These are phyloP conservation scores for Alectura lathami DNA, from an alignment of 2,113 vertebrate genomes.

Conservation along the genomic window DNA sequence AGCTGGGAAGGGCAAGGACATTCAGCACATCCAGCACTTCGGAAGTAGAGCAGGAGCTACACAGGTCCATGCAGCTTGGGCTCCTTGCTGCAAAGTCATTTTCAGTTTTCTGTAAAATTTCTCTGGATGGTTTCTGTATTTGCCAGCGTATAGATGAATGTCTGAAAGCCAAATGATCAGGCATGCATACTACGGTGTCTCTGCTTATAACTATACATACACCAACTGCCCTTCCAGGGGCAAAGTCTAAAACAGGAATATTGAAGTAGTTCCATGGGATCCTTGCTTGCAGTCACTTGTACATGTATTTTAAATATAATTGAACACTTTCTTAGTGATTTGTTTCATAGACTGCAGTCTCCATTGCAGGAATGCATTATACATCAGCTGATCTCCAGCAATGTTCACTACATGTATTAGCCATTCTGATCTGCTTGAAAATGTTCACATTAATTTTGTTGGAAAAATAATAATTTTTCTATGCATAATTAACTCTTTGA, in stretches of 20 bases:
- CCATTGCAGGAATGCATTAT: not conserved
- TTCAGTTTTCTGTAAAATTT: not conserved
- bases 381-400: not conserved
- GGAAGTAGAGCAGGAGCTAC: fast-evolving
- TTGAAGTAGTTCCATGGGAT: not conserved
- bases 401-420: not conserved
- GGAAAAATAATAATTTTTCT: not conserved
- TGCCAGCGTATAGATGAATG: not conserved
- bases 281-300: not conserved
- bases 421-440: not conserved
- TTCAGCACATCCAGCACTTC: not conserved
- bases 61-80: not conserved
- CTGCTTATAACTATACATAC: no score
- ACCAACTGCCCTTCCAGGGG: not conserved
- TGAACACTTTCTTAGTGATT: not conserved
- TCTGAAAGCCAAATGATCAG: not conserved
- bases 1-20: fast-evolving
- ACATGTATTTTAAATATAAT: not conserved
- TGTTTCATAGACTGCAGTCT: not conserved
- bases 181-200: not conserved
- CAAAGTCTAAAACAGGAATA: not conserved
- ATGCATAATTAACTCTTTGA: not conserved
- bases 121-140: not conserved
- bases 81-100: not conserved
- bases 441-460: not conserved